These are phyloP conservation scores for Popillia japonica DNA, from an alignment of 1,140 invertebrate species.

Conservation along the genomic window DNA sequence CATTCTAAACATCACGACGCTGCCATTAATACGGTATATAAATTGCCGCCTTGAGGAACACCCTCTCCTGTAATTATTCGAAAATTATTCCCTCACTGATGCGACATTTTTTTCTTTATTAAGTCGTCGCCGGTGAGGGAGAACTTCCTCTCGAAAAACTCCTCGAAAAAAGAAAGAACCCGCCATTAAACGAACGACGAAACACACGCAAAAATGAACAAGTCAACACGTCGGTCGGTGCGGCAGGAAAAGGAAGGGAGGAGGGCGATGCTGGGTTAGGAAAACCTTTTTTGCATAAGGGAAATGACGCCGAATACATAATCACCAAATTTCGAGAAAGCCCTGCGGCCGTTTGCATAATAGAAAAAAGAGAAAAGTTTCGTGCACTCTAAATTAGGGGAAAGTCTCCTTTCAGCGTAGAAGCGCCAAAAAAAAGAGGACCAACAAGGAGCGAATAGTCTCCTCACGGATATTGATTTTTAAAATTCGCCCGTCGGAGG, in stretches of 20 bases:
- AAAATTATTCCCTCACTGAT: no score
- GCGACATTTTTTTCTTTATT: no score
- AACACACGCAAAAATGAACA: background rate
- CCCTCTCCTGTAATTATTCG: background rate
- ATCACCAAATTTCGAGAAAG: background rate
- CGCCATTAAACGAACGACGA: background rate
- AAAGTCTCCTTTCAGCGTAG: background rate
- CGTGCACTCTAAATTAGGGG: background rate
- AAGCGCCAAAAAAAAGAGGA: background rate
- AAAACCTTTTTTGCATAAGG: background rate
- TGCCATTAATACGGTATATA: background rate
- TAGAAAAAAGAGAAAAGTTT: slow-evolving; percentile 6
- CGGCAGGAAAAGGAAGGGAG: background rate
- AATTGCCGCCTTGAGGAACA: background rate
- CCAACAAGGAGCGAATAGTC: background rate
- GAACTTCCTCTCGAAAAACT: background rate
- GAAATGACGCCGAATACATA: background rate
- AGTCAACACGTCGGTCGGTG: background rate
- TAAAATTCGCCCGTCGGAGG: background rate
- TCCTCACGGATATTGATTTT: background rate
- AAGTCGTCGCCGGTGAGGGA: background rate
- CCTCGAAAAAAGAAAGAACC: background rate
- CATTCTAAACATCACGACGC: no score
- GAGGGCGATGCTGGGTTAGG: background rate
- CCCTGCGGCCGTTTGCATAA: slow-evolving; percentile 1